Evolutionary conservation across 2,888 invertebrate species (phyloP).

Genomic region (Drosophila stalkeri): DNA sequence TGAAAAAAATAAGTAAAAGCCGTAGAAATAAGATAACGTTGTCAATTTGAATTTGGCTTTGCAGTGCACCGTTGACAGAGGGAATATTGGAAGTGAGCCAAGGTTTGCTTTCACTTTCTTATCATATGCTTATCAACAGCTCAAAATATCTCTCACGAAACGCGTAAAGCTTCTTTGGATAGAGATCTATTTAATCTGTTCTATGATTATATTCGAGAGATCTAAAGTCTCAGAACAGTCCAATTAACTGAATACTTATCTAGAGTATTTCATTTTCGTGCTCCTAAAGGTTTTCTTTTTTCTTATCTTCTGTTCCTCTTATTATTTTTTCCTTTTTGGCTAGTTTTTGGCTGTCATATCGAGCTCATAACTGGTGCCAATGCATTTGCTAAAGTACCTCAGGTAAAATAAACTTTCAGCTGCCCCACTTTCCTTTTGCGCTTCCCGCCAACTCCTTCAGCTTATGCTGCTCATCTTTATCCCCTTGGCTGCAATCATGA

Average conservation of each 20-base stretch:
- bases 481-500: constrained; percentile 42
- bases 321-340: background rate
- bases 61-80: background rate
- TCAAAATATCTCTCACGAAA: no score
- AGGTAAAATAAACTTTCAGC: constrained; percentile 33
- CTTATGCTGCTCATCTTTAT: constrained; percentile 8
- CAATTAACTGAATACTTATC: background rate
- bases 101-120: background rate
- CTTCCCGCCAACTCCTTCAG: background rate
- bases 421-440: background rate
- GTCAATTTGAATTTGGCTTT: constrained; percentile 29
- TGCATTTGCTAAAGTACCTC: constrained; percentile 38
- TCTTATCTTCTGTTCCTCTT: no score
- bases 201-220: background rate
- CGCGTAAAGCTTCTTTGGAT: background rate
- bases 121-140: no score
- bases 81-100: background rate
- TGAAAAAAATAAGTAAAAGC: background rate
- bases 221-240: background rate
- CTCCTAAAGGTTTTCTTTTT: no score
- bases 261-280: background rate
- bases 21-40: constrained; percentile 22
- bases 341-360: constrained; percentile 1
- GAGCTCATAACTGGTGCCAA: constrained; percentile 19
- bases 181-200: background rate